Conservation (phyloP, 1,140 invertebrate species). For the Acromyrmex charruanus region DNA sequence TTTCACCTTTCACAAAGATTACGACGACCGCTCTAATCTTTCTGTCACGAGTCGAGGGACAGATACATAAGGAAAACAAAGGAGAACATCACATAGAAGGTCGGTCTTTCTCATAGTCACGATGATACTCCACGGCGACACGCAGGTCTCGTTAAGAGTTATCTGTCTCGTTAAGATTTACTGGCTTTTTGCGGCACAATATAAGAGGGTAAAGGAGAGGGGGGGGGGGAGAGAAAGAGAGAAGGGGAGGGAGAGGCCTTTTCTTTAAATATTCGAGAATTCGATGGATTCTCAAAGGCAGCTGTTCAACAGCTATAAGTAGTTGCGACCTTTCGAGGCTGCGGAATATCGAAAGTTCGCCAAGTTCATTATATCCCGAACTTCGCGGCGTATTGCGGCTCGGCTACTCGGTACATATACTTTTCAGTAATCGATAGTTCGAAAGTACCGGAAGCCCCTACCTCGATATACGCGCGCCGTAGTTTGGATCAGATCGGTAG, state of each 20-base stretch:
- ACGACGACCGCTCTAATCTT: constrained; percentile 19
- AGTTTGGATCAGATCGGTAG: constrained; percentile 36
- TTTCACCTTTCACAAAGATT: constrained; percentile 5
- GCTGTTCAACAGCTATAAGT: constrained; percentile 39
- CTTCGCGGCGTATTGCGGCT: constrained; percentile 53
- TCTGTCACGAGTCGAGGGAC: constrained; percentile 25
- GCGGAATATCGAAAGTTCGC: constrained; percentile 61
- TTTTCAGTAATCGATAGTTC: constrained; percentile 65
- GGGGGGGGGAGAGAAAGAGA: no score
- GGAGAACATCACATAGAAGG: background rate
- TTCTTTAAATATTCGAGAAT: constrained; percentile 21
- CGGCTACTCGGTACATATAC: constrained; percentile 53
- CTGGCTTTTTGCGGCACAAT: background rate
- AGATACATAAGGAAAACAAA: constrained; percentile 21
- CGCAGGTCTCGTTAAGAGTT: background rate
- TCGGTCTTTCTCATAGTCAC: background rate
- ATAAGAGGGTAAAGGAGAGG: no score
- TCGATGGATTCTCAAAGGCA: background rate
- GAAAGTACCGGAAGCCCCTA: constrained; percentile 45
- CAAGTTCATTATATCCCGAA: constrained; percentile 64
- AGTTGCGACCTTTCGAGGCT: constrained; percentile 49
- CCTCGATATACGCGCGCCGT: constrained; percentile 11
- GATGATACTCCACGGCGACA: background rate
- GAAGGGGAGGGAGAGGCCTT: no score
- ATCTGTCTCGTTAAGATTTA: background rate